phyloP scores from a whole-genome alignment of 92 coral and sea anemone species.

The Isaurus tuberculatus region DNA sequence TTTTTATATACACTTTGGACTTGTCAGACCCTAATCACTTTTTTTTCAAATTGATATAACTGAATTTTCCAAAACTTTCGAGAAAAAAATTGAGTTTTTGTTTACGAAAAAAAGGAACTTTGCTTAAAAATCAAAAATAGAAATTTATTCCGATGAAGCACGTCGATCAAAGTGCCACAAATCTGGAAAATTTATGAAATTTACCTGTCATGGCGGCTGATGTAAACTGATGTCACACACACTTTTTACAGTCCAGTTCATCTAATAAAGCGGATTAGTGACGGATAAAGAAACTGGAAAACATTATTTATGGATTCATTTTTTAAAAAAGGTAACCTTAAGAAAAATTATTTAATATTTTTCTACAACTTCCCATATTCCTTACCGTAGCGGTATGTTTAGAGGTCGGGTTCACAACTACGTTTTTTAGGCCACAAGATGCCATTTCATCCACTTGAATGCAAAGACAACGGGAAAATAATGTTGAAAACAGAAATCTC shows the following conservation, averaged over 20 bases:
- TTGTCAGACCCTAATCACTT: background rate
- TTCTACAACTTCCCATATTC: background rate
- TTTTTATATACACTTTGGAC: background rate
- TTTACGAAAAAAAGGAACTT: background rate
- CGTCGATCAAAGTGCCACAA: no score
- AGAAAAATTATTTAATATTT: background rate
- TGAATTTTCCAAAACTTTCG: background rate
- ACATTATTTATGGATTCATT: no score
- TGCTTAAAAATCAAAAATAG: background rate
- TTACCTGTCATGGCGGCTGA: no score
- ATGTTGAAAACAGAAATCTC: conserved; percentile 30
- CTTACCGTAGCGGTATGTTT: conserved; percentile 87
- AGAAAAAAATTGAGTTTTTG: background rate
- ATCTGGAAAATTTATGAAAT: no score
- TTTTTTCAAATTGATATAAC: background rate
- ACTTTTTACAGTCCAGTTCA: no score
- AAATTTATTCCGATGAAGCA: background rate
- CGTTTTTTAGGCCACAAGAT: background rate
- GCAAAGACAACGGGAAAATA: conserved; percentile 39
- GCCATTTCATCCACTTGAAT: conserved; percentile 63
- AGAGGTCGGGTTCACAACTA: conserved; percentile 60
- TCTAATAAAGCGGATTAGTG: no score
- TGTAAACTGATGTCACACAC: no score
- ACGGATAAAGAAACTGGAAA: no score
- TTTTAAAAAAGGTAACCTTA: background rate